A percentile compares a stretch with the other conserved stretches of the same genome.
These are phyloP conservation scores for Acromyrmex charruanus DNA, from an alignment of 1,140 invertebrate species.

Conservation along the genomic window DNA sequence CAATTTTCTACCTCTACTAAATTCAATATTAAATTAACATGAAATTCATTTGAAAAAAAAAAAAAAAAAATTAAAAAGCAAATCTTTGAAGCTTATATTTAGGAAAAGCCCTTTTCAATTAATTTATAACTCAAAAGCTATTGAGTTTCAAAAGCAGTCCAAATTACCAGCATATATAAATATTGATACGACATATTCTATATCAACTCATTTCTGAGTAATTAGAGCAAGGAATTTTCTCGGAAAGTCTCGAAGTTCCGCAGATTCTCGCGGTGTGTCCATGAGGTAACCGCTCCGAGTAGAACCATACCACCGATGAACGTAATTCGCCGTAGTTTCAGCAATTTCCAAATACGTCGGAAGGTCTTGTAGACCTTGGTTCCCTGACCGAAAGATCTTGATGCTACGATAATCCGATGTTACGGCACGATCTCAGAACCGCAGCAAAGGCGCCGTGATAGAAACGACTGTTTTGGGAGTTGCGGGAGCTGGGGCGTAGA, in stretches of 20 bases:
- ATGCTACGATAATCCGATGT: constrained; percentile 52
- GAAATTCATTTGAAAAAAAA: neutral
- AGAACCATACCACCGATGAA: neutral
- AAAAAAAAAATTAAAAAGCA: neutral
- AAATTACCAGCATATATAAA: neutral
- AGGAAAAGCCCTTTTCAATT: neutral
- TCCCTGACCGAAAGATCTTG: constrained; percentile 42
- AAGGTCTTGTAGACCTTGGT: neutral
- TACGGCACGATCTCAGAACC: constrained; percentile 13
- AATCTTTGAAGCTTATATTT: neutral
- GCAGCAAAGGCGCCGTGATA: constrained; percentile 46
- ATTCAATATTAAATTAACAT: neutral
- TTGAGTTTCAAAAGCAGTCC: neutral
- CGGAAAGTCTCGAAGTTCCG: constrained; percentile 23
- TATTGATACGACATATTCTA: too few species aligned
- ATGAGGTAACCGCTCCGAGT: constrained; percentile 1
- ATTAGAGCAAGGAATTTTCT: constrained; percentile 3
- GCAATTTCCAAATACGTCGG: constrained; percentile 47
- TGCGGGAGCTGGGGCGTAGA: constrained; percentile 3
- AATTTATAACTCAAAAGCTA: neutral
- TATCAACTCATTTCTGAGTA: neutral
- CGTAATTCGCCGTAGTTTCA: constrained; percentile 13
- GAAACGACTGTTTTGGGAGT: constrained; percentile 51
- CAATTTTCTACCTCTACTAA: neutral
- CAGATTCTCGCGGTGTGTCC: neutral